Conservation (phyloP, 2,797 vertebrate genomes). For the Rhabdomys pumilio region DNA sequence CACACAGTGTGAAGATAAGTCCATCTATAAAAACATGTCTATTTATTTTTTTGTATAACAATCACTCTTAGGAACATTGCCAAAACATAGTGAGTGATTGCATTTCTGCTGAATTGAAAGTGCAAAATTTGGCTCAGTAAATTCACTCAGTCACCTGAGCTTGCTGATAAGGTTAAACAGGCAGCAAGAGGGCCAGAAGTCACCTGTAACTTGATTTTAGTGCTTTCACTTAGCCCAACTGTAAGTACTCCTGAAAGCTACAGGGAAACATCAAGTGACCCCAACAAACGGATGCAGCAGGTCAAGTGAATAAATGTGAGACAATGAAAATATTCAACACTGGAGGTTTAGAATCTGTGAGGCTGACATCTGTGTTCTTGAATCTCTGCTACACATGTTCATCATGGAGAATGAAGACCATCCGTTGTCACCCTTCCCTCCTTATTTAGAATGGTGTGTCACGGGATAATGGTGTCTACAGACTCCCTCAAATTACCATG, state of each 20-base stretch:
- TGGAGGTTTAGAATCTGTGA: not conserved
- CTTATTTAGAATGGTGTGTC: not conserved
- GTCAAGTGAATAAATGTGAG: not conserved
- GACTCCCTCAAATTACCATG: not conserved
- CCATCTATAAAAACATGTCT: not conserved
- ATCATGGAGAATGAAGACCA: not conserved
- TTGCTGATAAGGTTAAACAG: constrained; percentile 42
- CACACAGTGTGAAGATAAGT: not conserved
- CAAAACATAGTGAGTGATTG: not conserved
- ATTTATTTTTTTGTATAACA: not conserved
- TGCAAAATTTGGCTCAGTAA: not conserved
- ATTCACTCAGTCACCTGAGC: not conserved
- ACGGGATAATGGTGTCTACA: not conserved
- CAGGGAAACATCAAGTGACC: not conserved
- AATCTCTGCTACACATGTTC: not conserved
- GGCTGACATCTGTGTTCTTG: not conserved
- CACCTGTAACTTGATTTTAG: constrained; percentile 4
- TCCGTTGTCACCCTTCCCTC: not conserved
- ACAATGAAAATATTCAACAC: not conserved
- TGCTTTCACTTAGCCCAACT: constrained; percentile 12
- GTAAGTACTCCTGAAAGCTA: not conserved
- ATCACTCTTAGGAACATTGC: not conserved
- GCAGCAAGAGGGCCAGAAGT: constrained; percentile 18
- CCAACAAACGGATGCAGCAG: not conserved
- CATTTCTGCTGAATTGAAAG: constrained; percentile 34